A percentile compares a stretch with the other conserved stretches of the same genome.
Evolutionary conservation across 2,888 invertebrate genomes (phyloP).

Genomic region (Nymphalis polychloros): DNA sequence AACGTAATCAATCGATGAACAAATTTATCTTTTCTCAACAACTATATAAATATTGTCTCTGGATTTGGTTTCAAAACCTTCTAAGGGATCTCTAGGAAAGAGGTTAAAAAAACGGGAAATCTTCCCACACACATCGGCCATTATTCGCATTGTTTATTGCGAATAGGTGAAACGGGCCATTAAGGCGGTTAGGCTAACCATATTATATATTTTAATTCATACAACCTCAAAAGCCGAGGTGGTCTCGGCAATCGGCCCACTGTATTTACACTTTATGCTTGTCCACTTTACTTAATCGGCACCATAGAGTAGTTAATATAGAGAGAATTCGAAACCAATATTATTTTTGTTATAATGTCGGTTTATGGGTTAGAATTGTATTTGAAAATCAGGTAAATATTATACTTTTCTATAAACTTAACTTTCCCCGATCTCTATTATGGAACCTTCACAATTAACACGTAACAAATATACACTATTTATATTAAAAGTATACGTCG

Average conservation of each 20-base stretch:
- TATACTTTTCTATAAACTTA: too few species aligned
- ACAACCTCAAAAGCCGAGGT: conserved; percentile 45
- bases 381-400: too few species aligned
- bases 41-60: neutral
- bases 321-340: neutral
- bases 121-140: conserved; percentile 37
- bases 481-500: too few species aligned
- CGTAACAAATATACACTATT: too few species aligned
- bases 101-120: conserved; percentile 31
- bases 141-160: conserved; percentile 42
- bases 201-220: conserved; percentile 44
- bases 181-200: conserved; percentile 40
- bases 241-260: conserved; percentile 43
- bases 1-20: too few species aligned
- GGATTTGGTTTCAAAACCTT: neutral
- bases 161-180: conserved; percentile 36
- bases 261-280: conserved; percentile 49
- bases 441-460: too few species aligned
- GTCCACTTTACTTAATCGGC: conserved; percentile 52
- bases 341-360: neutral
- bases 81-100: conserved; percentile 27
- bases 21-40: too few species aligned
- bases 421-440: too few species aligned
- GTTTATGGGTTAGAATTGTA: neutral
- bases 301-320: conserved; percentile 31